Evolutionary conservation across 1,140 invertebrate species (phyloP), one percentile per base, ranked within the genome.

Genomic region (Lordiphosa stackelbergi): DNA sequence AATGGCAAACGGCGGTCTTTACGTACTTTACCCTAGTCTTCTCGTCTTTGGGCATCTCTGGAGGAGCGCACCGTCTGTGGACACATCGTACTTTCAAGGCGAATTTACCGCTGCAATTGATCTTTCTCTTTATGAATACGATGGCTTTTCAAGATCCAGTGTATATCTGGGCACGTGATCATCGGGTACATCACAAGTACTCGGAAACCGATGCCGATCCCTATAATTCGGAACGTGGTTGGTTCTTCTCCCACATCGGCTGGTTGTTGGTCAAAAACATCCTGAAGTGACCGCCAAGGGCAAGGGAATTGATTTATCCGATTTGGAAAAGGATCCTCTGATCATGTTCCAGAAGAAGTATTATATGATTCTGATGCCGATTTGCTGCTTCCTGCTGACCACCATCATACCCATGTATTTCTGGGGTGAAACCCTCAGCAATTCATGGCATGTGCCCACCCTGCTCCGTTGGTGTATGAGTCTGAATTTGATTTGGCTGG

Each of bases 21-120:
- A 11, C 36, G 5, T 3, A n/a, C 8, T 8, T 28, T 28, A 19
- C n/a, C 22, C 37, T 31, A 3, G 5, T 91, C 28, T 31, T 31
- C 28, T 31, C 28, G 0, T 24, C 43, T 31, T 8, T 49, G 4
- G 92, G 92, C 24, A 88, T 95, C 28, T 95, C 95, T 6, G 93
- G 92, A 4, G 95, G 95, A n/a, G 92, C 92, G 9, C 95, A 96
- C 88, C 89, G 95, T 41, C 89, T 95, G 10, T 96, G 93, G 93
- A 88, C 94, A 5, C 95, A 96, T 81, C 90, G 90, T 62, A 90
- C 93, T 34, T 96, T 95, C 86, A 94, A 94, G 62, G 95, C 95
- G 2, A 92, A 90, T 69, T 85, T 90, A 43, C 93, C 92, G 0
- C 85, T 95, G n/a, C 89, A 91, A 61, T 73, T 90, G 58, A 63